These are phyloP conservation scores for Globodera rostochiensis DNA, from an alignment of 1,140 invertebrate species.

Conservation along the genomic window DNA sequence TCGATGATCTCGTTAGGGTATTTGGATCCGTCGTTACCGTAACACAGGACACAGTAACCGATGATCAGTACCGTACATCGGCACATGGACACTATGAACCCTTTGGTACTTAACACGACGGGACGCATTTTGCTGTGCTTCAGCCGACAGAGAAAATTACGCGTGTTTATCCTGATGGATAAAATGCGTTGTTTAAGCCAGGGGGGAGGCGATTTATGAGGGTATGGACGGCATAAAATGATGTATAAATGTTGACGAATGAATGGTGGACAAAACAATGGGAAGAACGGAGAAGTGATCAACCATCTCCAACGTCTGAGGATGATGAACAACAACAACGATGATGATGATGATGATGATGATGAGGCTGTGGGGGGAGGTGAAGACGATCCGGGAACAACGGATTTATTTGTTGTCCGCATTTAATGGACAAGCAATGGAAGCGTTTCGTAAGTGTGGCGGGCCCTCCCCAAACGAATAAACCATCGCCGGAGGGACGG, in stretches of 20 bases:
- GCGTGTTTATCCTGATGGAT: too few relatives aligned
- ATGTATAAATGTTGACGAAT: neutral
- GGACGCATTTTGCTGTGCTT: too few relatives aligned
- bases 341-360: neutral
- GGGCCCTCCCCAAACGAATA: neutral
- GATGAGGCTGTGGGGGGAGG: neutral
- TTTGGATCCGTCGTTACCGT: constrained; percentile 25
- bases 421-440: neutral
- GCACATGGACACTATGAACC: neutral
- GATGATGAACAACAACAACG: neutral
- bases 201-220: too few relatives aligned
- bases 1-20: constrained; percentile 64
- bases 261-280: neutral
- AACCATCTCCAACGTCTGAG: neutral
- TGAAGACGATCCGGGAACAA: neutral
- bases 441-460: neutral
- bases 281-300: neutral
- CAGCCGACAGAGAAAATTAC: too few relatives aligned
- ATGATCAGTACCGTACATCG: neutral
- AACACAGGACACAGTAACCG: neutral
- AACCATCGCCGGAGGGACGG: neutral
- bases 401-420: neutral
- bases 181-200: too few relatives aligned
- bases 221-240: neutral
- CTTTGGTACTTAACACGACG: too few relatives aligned